Conservation (phyloP, 2,797 vertebrate genomes). For the Syngnathus rostellatus region DNA sequence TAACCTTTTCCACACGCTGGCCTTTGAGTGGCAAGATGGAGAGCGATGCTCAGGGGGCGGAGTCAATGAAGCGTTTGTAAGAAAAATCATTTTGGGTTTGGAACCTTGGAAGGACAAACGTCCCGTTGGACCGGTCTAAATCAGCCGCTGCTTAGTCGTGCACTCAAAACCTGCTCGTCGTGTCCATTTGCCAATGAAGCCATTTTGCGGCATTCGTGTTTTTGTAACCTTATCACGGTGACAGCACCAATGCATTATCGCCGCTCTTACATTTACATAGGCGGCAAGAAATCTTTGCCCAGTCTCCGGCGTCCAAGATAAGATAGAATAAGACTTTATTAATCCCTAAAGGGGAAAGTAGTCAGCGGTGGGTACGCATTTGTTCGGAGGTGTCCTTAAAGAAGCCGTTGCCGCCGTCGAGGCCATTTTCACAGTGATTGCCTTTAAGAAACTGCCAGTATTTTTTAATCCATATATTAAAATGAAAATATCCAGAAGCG, state of each 20-base stretch:
- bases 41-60: constrained; percentile 29
- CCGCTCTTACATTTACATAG: constrained; percentile 4
- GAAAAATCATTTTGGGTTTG: constrained; percentile 48
- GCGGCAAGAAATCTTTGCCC: neutral
- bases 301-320: neutral
- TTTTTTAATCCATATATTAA: too few species aligned
- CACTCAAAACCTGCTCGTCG: neutral
- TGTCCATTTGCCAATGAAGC: neutral
- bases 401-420: neutral
- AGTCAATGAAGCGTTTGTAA: constrained; percentile 50
- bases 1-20: constrained; percentile 52
- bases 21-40: constrained; percentile 49
- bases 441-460: neutral
- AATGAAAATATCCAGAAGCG: neutral
- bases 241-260: neutral
- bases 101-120: constrained; percentile 11
- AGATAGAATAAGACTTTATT: constrained; percentile 3
- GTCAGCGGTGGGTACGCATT: neutral
- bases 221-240: neutral
- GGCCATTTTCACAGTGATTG: neutral
- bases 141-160: neutral
- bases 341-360: constrained; percentile 5
- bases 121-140: neutral
- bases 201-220: neutral
- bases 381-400: constrained; percentile 6